These are phyloP conservation scores for Pseudorasbora parva DNA, from an alignment of 2,113 vertebrate species.

Conservation along the genomic window DNA sequence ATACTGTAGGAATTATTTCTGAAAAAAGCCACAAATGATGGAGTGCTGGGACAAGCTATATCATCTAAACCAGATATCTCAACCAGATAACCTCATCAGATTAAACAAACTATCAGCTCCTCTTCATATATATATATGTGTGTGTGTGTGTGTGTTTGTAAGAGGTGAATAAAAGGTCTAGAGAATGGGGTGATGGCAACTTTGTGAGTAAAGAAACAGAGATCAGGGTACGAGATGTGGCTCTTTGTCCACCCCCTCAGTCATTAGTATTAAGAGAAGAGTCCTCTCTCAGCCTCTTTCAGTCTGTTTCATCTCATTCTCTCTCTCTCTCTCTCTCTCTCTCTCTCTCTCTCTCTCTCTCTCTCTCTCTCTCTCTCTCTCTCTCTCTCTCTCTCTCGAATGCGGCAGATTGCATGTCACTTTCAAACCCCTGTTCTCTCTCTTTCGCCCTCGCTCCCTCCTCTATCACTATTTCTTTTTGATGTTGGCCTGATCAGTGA, in stretches of 20 bases:
- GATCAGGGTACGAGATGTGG: constrained; percentile 21
- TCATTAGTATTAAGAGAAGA: constrained; percentile 55
- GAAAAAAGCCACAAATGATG: background rate
- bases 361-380: constrained; percentile 12
- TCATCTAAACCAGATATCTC: background rate
- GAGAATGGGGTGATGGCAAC: constrained; percentile 13
- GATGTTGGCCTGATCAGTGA: constrained; percentile 55
- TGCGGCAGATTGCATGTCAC: constrained; percentile 51
- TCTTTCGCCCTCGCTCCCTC: background rate
- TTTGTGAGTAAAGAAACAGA: constrained; percentile 28
- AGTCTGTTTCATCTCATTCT: constrained; percentile 26
- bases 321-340: constrained; percentile 37
- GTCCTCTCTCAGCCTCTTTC: constrained; percentile 26
- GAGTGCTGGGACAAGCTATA: background rate
- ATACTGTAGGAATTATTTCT: background rate
- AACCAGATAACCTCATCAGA: constrained; percentile 13
- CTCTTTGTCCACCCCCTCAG: constrained; percentile 51
- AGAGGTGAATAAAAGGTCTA: constrained; percentile 21
- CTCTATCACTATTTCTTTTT: constrained; percentile 44
- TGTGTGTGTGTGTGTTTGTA: constrained; percentile 28
- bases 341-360: constrained; percentile 42
- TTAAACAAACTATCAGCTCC: background rate
- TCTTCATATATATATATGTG: too few species aligned
- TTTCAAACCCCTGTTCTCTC: constrained; percentile 15
- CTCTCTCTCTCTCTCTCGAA: constrained; percentile 32